A percentile compares a stretch with the other conserved stretches of the same genome.
These are phyloP conservation scores for Barnardius zonarius DNA, from an alignment of 2,113 vertebrate species.

Conservation along the genomic window DNA sequence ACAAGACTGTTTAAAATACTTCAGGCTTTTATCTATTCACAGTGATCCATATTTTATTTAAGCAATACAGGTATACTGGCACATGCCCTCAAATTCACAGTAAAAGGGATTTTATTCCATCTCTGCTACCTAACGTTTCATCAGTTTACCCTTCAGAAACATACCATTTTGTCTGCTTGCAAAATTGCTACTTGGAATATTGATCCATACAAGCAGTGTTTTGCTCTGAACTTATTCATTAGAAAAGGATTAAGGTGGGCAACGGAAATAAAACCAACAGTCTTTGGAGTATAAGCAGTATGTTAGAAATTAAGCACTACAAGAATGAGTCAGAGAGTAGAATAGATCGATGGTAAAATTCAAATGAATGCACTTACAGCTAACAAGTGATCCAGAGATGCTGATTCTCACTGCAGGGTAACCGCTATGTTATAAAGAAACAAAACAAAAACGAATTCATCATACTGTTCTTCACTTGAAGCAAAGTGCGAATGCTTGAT, in stretches of 20 bases:
- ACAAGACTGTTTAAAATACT: not conserved
- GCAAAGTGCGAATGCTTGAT: constrained; percentile 34
- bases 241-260: constrained; percentile 43
- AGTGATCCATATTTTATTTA: not conserved
- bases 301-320: constrained; percentile 45
- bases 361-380: not conserved
- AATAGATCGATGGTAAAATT: constrained; percentile 37
- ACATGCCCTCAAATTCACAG: not conserved
- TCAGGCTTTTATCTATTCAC: not conserved
- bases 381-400: constrained; percentile 19
- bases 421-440: constrained; percentile 21
- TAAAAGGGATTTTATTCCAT: not conserved
- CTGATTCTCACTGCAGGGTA: constrained; percentile 40
- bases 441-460: constrained; percentile 59
- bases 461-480: constrained; percentile 45
- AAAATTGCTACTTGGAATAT: constrained; percentile 36
- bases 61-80: not conserved
- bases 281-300: constrained; percentile 15
- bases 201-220: constrained; percentile 11
- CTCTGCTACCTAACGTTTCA: not conserved
- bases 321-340: constrained; percentile 11
- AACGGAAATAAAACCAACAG: not conserved
- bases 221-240: constrained; percentile 33
- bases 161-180: constrained; percentile 17
- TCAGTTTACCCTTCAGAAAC: constrained; percentile 39